These are phyloP conservation scores for Sinelater perroti DNA, from an alignment of 2,888 invertebrate genomes.

Conservation along the genomic window DNA sequence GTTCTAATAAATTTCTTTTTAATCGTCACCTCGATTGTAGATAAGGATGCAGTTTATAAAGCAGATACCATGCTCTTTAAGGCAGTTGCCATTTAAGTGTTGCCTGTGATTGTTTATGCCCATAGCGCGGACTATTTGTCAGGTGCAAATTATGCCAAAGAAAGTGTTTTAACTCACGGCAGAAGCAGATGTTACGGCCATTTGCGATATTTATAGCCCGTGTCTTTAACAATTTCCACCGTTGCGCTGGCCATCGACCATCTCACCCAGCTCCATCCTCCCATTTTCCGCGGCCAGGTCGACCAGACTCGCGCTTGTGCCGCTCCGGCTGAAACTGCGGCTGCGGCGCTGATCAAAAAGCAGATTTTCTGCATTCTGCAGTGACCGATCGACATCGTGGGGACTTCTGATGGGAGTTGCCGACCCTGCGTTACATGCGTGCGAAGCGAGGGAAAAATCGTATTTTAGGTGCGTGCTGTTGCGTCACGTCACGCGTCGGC, in stretches of 20 bases:
- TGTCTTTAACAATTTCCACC: constrained; percentile 13
- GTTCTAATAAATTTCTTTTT: too few relatives aligned
- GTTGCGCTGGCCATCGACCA: constrained; percentile 2
- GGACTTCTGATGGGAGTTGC: constrained; percentile 4
- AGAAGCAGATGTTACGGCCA: constrained; percentile 29
- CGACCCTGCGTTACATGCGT: constrained; percentile 1
- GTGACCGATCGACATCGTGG: neutral
- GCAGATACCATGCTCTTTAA: too few relatives aligned
- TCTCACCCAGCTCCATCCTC: constrained; percentile 1
- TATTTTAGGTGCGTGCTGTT: constrained; percentile 9
- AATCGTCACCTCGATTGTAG: too few relatives aligned
- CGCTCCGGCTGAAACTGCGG: neutral
- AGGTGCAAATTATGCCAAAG: constrained; percentile 36
- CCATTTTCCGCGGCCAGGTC: neutral
- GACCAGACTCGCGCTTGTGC: neutral
- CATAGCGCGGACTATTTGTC: constrained; percentile 26
- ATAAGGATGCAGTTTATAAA: too few relatives aligned
- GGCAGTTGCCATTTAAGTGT: too few relatives aligned
- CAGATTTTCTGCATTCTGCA: constrained; percentile 10
- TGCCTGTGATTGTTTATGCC: constrained; percentile 4
- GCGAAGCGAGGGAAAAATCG: constrained; percentile 8
- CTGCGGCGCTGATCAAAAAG: neutral
- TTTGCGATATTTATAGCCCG: constrained; percentile 15
- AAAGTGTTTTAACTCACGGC: constrained; percentile 29
- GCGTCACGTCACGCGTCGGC: neutral